A percentile compares a stretch with the other conserved stretches of the same genome.
Evolutionary conservation across 2,113 vertebrate species (phyloP).

Genomic region (Muscicapa adusta): DNA sequence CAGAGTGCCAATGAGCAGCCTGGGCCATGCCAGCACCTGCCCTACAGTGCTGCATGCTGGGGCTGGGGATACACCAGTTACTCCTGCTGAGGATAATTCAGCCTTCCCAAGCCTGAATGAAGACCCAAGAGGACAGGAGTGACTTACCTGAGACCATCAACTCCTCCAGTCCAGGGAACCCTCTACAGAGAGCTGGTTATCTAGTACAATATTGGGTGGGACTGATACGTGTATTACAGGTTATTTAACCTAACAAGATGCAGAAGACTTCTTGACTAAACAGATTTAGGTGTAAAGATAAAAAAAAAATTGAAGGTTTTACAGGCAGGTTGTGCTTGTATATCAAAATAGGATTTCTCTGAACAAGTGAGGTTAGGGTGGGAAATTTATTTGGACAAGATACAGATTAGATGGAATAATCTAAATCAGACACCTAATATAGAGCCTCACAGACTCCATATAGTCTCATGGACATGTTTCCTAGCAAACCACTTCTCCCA

Average conservation of each 20-base stretch:
- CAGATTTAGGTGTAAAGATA: not conserved
- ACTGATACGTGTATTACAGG: not conserved
- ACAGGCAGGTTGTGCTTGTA: fast-evolving
- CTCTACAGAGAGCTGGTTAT: not conserved
- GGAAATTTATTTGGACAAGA: not conserved
- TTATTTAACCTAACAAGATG: not conserved
- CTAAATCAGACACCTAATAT: not conserved
- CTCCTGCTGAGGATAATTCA: not conserved
- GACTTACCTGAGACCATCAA: not conserved
- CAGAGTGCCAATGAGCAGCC: not conserved
- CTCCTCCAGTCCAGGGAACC: not conserved
- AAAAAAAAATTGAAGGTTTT: not conserved
- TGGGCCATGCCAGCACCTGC: not conserved
- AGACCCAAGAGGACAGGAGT: not conserved
- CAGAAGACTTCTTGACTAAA: not conserved
- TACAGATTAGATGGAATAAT: not conserved
- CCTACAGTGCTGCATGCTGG: not conserved
- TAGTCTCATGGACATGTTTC: not conserved
- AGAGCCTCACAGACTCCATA: not conserved
- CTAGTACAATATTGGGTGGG: not conserved
- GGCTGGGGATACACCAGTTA: not conserved
- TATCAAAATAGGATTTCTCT: not conserved
- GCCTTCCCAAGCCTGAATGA: not conserved
- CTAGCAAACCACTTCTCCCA: not conserved
- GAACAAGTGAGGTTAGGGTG: not conserved